Evolutionary conservation across 2,113 vertebrate genomes (phyloP).

Genomic region (Speoplatyrhinus poulsoni): DNA sequence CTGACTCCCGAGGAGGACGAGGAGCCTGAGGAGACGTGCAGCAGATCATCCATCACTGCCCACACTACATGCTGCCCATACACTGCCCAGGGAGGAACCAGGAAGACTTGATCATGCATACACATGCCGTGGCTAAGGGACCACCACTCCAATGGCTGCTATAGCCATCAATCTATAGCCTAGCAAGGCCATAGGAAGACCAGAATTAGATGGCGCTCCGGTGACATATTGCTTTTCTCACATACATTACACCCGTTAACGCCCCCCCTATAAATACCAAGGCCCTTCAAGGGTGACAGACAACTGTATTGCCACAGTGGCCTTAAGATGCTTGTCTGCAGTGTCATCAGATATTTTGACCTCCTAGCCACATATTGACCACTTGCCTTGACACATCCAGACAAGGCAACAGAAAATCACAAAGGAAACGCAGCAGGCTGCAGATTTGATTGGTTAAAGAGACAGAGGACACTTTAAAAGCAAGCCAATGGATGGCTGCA

Average conservation of each 20-base stretch:
- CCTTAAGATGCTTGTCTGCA: constrained; percentile 29
- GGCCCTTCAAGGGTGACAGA: constrained; percentile 52
- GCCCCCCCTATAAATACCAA: constrained; percentile 45
- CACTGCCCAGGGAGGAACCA: constrained; percentile 32
- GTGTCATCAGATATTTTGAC: constrained; percentile 43
- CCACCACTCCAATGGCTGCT: constrained; percentile 55
- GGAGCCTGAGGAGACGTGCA: constrained; percentile 47
- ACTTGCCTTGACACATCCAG: constrained; percentile 30
- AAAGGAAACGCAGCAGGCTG: constrained; percentile 8
- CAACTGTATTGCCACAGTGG: constrained; percentile 38
- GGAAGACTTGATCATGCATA: constrained; percentile 62
- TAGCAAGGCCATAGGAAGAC: constrained; percentile 58
- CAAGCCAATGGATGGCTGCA: constrained; percentile 29
- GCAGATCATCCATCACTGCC: constrained; percentile 70
- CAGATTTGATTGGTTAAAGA: constrained; percentile 21
- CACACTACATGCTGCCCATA: constrained; percentile 32
- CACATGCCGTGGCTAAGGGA: constrained; percentile 27
- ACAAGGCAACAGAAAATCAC: background rate
- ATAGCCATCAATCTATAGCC: constrained; percentile 63
- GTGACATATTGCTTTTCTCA: constrained; percentile 59
- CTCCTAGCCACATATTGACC: constrained; percentile 40
- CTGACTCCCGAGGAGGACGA: constrained; percentile 28
- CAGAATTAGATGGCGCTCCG: constrained; percentile 50
- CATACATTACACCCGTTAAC: constrained; percentile 43
- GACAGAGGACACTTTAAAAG: constrained; percentile 15